Evolutionary conservation across 2,797 vertebrate genomes (phyloP), one percentile per base, ranked within the genome.

Genomic region (Zenarchopterus dispar): DNA sequence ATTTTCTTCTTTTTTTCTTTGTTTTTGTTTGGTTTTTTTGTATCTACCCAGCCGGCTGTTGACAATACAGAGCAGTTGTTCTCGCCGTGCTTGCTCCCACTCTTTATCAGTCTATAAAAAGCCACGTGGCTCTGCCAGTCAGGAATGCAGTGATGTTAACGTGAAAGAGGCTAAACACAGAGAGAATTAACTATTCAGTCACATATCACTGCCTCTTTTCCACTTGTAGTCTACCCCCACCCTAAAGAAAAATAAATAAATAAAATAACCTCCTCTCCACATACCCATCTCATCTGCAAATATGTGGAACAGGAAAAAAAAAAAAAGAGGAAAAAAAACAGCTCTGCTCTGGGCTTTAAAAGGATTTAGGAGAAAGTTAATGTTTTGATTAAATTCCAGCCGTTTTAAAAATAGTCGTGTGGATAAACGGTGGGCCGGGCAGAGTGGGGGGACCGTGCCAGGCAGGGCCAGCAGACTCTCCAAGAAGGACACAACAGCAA

Each of bases 361-460:
- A 88, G 88, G 87, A 87, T 78, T 69, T 78, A 73, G 76, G 67
- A 86, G 62, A 88, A 86, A 79, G 81, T 78, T 73, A 79, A 79
- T 89, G 89, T 91, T 93, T 91, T 92, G 86, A 91, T 90, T 87
- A 84, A 92, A 92, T 92, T 92, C 90, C 91, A 87, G 80, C 61
- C 18, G 69, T 78, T 90, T 90, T 90, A 93, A 91, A 92, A 91
- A 92, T 93, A 93, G 92, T 88, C 73, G 51, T 68, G 75, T 53
- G 85, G 88, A 89, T 90, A 84, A 90, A 78, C 47, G 68, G 83
- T 82, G 81, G 84, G 84, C 57, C 24, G 67, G 78, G 81, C 83
- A 77, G 62, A 84, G 80, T 4, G 23, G 59, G 61, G 73, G 60
- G 75, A 69, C 80, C 0, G 43, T 85, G 85, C 80, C 86, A 90